Evolutionary conservation across 2,888 invertebrate species (phyloP), one percentile per base, ranked within the genome.

Genomic region (Meiosimyza platycephala): DNA sequence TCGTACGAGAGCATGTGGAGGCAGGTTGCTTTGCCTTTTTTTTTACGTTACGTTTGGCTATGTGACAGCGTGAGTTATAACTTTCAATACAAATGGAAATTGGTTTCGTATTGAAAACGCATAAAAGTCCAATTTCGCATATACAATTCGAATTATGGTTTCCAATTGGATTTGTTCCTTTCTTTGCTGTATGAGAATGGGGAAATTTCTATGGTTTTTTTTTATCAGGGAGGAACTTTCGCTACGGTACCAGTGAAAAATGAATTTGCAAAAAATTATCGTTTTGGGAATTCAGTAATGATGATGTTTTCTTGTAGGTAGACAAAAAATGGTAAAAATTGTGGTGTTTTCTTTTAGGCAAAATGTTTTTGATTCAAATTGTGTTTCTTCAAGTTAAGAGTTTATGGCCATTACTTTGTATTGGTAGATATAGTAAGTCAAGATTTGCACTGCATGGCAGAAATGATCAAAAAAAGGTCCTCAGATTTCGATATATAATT

Each of bases 111-210:
- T 80, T 80, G 82, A 78, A 80, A 83, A 77, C 77, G 79, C 79
- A 81, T 83, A 80, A 79, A 80, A 83, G 79, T 76, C 78, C 79
- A 79, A 82, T 82, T 84, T 81, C 82, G 81, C 82, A 83, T 82
- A 81, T 80, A 81, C 80, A 84, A 82, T 78, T 77, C 76, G 74
- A 76, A 77, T 76, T 74, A 78, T 75, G 71, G 75, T 75, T 57
- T 67, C 70, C 57, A 48, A 57, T 48, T 54, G 66, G 57, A 48
- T 55, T 68, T 22, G 15, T 63, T 62, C 59, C 33, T 22, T 6
- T 28, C 47, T 40, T 51, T 15, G 22, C 64, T 28, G 9, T 51
- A 13, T 51, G 52, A 15, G 67, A 40, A 60, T 59, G 48, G 13
- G 50, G 40, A 33, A 63, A 63, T 78, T 78, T 76, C 78, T 72